A percentile compares a stretch with the other conserved stretches of the same genome.
These are phyloP conservation scores for Gonocerus acuteangulatus DNA, from an alignment of 2,888 invertebrate genomes.

Conservation along the genomic window DNA sequence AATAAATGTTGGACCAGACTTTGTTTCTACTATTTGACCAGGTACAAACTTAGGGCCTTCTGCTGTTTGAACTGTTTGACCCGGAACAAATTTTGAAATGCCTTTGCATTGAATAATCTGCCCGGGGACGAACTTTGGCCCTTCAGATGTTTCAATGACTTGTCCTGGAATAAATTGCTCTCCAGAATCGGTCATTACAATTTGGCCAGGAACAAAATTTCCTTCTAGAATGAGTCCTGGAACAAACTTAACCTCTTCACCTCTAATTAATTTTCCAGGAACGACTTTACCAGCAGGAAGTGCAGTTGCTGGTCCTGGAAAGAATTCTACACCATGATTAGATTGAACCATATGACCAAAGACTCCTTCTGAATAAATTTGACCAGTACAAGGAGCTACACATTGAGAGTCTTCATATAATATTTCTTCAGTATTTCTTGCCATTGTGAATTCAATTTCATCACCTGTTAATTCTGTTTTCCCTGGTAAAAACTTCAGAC, in stretches of 20 bases:
- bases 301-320: slow-evolving; percentile 48
- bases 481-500: slow-evolving; percentile 55
- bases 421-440: slow-evolving; percentile 52
- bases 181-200: slow-evolving; percentile 59
- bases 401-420: slow-evolving; percentile 43
- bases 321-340: slow-evolving; percentile 57
- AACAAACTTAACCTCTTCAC: slow-evolving; percentile 58
- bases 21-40: slow-evolving; percentile 66
- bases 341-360: slow-evolving; percentile 63
- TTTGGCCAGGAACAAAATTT: slow-evolving; percentile 61
- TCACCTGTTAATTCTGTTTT: slow-evolving; percentile 47
- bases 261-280: slow-evolving; percentile 56
- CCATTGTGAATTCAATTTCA: slow-evolving; percentile 53
- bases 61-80: slow-evolving; percentile 63
- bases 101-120: slow-evolving; percentile 63
- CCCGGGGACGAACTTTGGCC: slow-evolving; percentile 68
- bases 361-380: slow-evolving; percentile 42
- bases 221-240: slow-evolving; percentile 61
- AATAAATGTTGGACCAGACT: slow-evolving; percentile 67
- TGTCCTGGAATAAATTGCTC: slow-evolving; percentile 65
- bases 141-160: slow-evolving; percentile 60
- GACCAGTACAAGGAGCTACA: slow-evolving; percentile 23
- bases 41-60: slow-evolving; percentile 70
- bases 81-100: slow-evolving; percentile 60
- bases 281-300: slow-evolving; percentile 53